phyloP scores from a whole-genome alignment of 1,140 invertebrate species.

The Plodia interpunctella region DNA sequence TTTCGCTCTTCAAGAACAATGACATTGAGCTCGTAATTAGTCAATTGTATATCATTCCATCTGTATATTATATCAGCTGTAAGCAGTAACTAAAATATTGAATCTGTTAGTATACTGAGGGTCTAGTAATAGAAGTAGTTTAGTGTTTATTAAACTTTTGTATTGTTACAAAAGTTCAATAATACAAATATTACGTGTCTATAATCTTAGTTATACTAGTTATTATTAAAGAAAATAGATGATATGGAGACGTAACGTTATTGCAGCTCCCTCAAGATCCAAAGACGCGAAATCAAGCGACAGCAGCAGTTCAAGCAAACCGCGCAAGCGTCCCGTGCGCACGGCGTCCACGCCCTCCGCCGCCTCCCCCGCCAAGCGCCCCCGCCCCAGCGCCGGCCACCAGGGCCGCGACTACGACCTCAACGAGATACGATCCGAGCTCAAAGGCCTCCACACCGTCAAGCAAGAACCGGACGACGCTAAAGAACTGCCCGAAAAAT shows the following conservation, averaged over 20 bases:
- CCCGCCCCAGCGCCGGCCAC: constrained; percentile 35
- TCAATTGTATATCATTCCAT: too few species aligned
- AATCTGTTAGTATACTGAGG: too few species aligned
- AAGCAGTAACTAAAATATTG: too few species aligned
- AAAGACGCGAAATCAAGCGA: constrained; percentile 65
- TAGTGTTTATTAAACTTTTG: too few species aligned
- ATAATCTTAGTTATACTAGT: too few species aligned
- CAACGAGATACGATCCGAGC: constrained; percentile 88
- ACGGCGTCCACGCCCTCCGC: constrained; percentile 45
- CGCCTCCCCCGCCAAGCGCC: constrained; percentile 49
- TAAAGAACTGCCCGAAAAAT: constrained; percentile 61
- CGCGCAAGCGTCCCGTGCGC: constrained; percentile 56
- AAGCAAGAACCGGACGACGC: constrained; percentile 65
- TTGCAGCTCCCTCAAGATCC: constrained; percentile 48
- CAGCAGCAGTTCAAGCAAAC: constrained; percentile 57
- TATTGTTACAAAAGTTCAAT: too few species aligned
- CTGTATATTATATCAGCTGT: too few species aligned
- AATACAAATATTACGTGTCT: too few species aligned
- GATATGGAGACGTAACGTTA: background rate
- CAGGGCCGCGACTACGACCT: constrained; percentile 85
- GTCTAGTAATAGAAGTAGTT: too few species aligned
- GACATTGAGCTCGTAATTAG: too few species aligned
- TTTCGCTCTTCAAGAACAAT: too few species aligned
- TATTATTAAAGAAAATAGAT: too few species aligned
- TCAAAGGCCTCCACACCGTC: constrained; percentile 83